phyloP scores from a whole-genome alignment of 2,113 vertebrate genomes.

The Chaetops frenatus region DNA sequence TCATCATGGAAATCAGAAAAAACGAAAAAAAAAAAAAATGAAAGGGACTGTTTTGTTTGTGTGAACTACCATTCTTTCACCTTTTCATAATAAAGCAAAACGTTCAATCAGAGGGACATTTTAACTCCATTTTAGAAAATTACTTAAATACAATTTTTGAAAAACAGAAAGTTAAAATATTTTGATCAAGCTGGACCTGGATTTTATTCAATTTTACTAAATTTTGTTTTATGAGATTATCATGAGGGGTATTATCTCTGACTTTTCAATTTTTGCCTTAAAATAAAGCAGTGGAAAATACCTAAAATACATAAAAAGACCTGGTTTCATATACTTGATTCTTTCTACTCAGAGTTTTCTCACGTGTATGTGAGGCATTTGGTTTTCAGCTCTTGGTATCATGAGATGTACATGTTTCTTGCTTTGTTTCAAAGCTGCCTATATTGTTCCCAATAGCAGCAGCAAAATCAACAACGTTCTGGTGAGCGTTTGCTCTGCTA shows the following conservation, averaged over 20 bases:
- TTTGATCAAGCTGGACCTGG: neutral
- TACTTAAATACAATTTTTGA: neutral
- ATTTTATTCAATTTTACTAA: neutral
- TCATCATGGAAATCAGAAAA: neutral
- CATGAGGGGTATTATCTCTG: neutral
- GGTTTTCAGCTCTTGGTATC: neutral
- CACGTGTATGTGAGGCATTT: neutral
- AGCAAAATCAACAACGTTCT: neutral
- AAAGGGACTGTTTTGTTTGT: neutral
- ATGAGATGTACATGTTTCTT: neutral
- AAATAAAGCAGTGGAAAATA: neutral
- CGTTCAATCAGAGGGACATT: neutral
- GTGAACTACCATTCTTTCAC: neutral
- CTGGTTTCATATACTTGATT: neutral
- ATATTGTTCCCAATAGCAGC: neutral
- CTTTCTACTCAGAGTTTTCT: neutral
- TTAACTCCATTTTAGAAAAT: neutral
- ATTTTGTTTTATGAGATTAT: neutral
- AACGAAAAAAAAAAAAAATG: neutral
- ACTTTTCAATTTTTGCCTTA: neutral
- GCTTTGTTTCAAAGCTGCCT: neutral
- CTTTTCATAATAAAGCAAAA: neutral
- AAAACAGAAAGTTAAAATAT: neutral
- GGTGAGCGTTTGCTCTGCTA: neutral
- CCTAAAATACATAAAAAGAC: neutral